phyloP scores from a whole-genome alignment of 2,888 invertebrate species.

The Eupithecia subumbrata region DNA sequence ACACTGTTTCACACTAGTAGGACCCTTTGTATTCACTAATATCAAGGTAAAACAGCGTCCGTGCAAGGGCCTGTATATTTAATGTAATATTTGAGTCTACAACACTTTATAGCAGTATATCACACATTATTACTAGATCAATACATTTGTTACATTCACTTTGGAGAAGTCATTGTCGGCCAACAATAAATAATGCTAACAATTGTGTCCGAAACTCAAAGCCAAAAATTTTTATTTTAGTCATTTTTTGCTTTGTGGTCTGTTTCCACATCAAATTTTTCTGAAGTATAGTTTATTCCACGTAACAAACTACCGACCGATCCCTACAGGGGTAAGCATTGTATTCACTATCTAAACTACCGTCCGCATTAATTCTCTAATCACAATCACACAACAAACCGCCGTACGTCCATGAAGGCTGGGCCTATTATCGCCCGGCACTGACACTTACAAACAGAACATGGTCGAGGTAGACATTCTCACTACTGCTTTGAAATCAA shows the following conservation, averaged over 20 bases:
- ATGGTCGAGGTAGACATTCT: neutral
- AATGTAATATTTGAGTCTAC: constrained; percentile 11
- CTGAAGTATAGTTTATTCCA: neutral
- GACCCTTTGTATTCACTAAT: neutral
- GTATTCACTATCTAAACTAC: constrained; percentile 23
- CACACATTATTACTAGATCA: constrained; percentile 24
- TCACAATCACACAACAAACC: constrained; percentile 12
- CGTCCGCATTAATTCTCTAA: constrained; percentile 7
- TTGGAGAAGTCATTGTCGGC: neutral
- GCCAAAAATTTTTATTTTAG: neutral
- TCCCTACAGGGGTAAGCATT: constrained; percentile 17
- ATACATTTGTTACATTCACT: constrained; percentile 14
- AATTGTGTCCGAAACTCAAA: neutral
- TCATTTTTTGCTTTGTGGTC: neutral
- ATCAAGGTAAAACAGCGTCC: neutral
- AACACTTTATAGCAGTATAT: constrained; percentile 18
- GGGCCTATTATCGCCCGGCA: neutral
- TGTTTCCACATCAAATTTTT: neutral
- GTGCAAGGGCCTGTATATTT: neutral
- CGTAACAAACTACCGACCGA: constrained; percentile 22
- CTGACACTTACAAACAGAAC: neutral
- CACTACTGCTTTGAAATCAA: neutral
- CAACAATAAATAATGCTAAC: neutral
- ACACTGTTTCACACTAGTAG: constrained; percentile 8
- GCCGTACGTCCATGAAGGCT: neutral